Conservation (phyloP, 1,140 invertebrate genomes). For the Rhagoletis zephyria region DNA sequence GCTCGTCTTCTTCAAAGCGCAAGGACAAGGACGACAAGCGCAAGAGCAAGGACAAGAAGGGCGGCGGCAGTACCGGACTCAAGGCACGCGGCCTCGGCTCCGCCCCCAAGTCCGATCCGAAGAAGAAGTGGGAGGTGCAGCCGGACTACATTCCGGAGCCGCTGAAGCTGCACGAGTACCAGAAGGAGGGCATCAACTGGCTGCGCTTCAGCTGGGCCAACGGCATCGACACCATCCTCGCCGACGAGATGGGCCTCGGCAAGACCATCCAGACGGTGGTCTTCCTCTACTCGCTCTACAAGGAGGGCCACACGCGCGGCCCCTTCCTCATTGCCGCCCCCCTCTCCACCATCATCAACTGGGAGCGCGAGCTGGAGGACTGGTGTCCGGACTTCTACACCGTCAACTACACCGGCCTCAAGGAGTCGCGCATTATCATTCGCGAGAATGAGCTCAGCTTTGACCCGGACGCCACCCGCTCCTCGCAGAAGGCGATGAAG, state of each 20-base stretch:
- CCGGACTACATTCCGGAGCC: conserved; percentile 93
- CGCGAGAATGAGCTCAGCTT: conserved; percentile 98
- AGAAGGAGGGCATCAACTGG: conserved; percentile 94
- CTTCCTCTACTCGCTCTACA: conserved; percentile 98
- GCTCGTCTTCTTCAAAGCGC: conserved; percentile 80
- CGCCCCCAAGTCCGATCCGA: conserved; percentile 93
- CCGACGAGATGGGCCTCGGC: conserved; percentile 99
- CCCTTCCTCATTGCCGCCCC: conserved; percentile 98
- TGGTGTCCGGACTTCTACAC: conserved; percentile 99
- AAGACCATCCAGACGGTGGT: conserved; percentile 99
- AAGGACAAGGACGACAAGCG: conserved; percentile 80
- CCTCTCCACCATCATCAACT: conserved; percentile 98
- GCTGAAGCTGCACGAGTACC: conserved; percentile 96
- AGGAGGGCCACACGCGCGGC: conserved; percentile 98
- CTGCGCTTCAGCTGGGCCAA: conserved; percentile 97
- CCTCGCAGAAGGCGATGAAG: conserved; percentile 82
- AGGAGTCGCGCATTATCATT: conserved; percentile 95
- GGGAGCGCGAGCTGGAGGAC: conserved; percentile 99
- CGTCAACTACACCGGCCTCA: conserved; percentile 98
- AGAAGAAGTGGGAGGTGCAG: conserved; percentile 95
- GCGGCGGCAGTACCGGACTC: too few relatives aligned
- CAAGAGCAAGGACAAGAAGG: too few relatives aligned
- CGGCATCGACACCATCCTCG: conserved; percentile 97
- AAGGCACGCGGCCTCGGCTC: too few relatives aligned
- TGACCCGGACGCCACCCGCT: conserved; percentile 92